These are phyloP conservation scores for Sebastes cheni DNA, from an alignment of 2,797 vertebrate species.

Conservation along the genomic window DNA sequence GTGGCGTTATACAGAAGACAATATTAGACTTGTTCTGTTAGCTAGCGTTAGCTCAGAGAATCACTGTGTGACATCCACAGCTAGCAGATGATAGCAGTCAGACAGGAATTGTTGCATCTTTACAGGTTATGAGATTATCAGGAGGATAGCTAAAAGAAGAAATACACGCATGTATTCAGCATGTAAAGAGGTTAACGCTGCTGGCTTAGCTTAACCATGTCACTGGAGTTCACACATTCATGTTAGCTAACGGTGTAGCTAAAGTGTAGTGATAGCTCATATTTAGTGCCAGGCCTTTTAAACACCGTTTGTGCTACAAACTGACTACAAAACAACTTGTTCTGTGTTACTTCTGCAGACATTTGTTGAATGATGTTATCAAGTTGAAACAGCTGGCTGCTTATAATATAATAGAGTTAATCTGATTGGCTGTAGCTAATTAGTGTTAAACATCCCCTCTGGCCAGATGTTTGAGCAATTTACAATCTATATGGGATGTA, in stretches of 20 bases:
- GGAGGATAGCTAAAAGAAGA: not conserved
- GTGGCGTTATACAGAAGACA: conserved; percentile 9
- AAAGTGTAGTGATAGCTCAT: not conserved
- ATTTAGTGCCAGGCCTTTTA: not conserved
- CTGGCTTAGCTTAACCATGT: not conserved
- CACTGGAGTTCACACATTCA: conserved; percentile 18
- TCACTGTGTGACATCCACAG: not conserved
- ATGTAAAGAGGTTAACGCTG: not conserved
- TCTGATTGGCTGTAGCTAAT: not conserved
- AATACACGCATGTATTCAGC: not conserved
- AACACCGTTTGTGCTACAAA: not conserved
- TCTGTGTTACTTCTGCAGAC: not conserved
- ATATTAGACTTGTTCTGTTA: conserved; percentile 12
- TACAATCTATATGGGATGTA: not conserved
- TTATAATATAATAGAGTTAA: not conserved
- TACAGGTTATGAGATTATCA: not conserved
- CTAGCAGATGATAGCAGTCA: not conserved
- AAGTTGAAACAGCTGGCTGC: not conserved
- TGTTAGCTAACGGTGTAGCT: not conserved
- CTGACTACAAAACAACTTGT: not conserved
- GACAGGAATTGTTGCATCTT: not conserved
- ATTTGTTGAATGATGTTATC: not conserved
- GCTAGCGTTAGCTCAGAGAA: conserved; percentile 53
- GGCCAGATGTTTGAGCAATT: not conserved
- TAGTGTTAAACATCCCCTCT: not conserved